Base-by-base conservation (phyloP, 2,113 vertebrate genomes). In the Dasyprocta punctata region DNA sequence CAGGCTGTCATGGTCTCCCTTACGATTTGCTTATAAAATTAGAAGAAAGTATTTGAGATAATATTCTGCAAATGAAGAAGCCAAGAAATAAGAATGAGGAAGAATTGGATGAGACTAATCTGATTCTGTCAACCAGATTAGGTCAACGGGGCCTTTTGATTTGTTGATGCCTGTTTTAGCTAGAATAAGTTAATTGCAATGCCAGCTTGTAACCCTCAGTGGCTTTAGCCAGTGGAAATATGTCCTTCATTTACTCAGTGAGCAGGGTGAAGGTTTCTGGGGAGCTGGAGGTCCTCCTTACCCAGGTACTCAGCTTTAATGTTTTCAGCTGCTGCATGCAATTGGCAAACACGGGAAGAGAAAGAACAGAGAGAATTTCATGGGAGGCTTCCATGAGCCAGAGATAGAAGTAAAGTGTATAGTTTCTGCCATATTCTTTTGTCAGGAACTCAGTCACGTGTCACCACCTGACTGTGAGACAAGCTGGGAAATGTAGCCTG, bases 401-500 rank as follows among this genome's bases (percentile, higher is more conserved):
- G 30, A 28, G 38, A 22, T 86, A 26, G 26, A 85, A 41, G 12
- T 60, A 61, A 19, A 63, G 13, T 49, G 5, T 13, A 16, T 81
- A 12, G 38, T 86, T 89, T 78, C 82, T n/a, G 33, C 44, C 58
- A 26, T 44, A 16, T 91, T 89, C 86, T 38, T 58, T 24, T 86
- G 78, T 58, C 26, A 19, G 82, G 33, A 67, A 86, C 77, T 75
- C 38, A 56, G 83, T 67, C 13, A 5, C 38, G 9, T 69, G 56
- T 6, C 3, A 20, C 16, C 13, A 22, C 69, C 26, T 67, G 38
- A 44, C 5, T 61, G 26, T 17, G 95, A 83, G 60, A 78, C 52
- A 90, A 84, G 52, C 75, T 95, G 88, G 88, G 88, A 92, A 95
- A n/a, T 75, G 7, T 52, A 69, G 36, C 75, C 77, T 81, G 56